These are phyloP conservation scores for Drosophila aldrichi DNA, from an alignment of 2,888 invertebrate species.

Conservation along the genomic window DNA sequence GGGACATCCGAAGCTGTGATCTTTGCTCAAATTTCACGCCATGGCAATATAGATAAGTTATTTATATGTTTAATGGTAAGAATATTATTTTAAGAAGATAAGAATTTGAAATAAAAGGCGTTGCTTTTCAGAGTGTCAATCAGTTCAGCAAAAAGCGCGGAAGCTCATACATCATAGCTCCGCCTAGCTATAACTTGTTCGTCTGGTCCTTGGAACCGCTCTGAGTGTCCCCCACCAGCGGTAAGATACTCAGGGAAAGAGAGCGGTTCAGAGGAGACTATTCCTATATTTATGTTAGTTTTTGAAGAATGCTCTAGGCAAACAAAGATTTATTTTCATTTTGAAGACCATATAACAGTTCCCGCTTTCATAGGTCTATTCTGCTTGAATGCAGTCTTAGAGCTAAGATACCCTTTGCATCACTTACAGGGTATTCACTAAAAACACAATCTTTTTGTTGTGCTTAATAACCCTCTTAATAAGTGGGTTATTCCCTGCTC, in stretches of 20 bases:
- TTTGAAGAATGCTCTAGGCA: no score
- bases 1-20: no score
- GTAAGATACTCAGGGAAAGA: not conserved
- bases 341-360: no score
- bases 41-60: not conserved
- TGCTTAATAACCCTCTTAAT: slow-evolving; percentile 7
- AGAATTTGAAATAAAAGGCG: not conserved
- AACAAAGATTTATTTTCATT: no score
- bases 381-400: no score
- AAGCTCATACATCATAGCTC: not conserved
- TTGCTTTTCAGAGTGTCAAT: no score
- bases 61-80: not conserved
- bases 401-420: not conserved
- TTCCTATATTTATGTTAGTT: no score
- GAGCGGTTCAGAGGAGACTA: no score
- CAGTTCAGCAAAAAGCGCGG: not conserved
- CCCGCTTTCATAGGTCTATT: no score
- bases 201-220: not conserved
- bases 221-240: not conserved
- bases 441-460: not conserved
- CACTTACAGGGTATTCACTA: slow-evolving; percentile 20
- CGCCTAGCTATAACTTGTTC: not conserved
- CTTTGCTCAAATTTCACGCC: not conserved
- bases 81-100: not conserved
- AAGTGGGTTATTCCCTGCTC: slow-evolving; percentile 41